These are phyloP conservation scores for Atractosteus spatula DNA, from an alignment of 2,113 vertebrate species.

Conservation along the genomic window DNA sequence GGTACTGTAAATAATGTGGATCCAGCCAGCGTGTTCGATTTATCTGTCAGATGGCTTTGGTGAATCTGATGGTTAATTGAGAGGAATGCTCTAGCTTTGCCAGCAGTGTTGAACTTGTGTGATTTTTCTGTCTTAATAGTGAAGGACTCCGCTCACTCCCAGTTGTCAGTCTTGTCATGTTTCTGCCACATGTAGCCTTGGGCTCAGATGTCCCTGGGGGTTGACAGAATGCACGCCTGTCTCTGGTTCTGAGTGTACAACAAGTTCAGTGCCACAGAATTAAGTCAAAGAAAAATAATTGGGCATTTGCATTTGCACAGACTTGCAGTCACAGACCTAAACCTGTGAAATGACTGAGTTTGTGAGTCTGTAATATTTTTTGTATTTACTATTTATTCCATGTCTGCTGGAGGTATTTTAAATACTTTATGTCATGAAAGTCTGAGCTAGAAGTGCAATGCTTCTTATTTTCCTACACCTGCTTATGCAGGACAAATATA, in stretches of 20 bases:
- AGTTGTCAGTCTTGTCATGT: not conserved
- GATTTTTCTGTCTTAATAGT: not conserved
- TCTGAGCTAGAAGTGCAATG: not conserved
- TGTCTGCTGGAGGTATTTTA: not conserved
- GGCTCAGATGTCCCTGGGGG: not conserved
- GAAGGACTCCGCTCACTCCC: not conserved
- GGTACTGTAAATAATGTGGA: too few relatives aligned
- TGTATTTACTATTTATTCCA: not conserved
- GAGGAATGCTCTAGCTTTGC: too few relatives aligned
- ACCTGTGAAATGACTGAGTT: not conserved
- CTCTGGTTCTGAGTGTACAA: not conserved
- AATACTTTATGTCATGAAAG: not conserved
- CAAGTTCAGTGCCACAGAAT: not conserved
- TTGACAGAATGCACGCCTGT: not conserved
- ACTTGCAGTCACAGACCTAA: not conserved
- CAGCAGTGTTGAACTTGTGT: too few relatives aligned
- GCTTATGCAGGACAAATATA: too few relatives aligned
- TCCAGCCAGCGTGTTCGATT: too few relatives aligned
- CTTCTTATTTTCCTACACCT: not conserved
- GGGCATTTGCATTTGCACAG: not conserved
- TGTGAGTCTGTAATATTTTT: not conserved
- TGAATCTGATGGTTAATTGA: too few relatives aligned
- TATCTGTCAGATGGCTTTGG: too few relatives aligned
- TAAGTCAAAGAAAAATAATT: not conserved
- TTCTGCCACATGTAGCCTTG: not conserved